Evolutionary conservation across 2,113 vertebrate species (phyloP), one percentile per base, ranked within the genome.

Genomic region (Gila orcuttii): DNA sequence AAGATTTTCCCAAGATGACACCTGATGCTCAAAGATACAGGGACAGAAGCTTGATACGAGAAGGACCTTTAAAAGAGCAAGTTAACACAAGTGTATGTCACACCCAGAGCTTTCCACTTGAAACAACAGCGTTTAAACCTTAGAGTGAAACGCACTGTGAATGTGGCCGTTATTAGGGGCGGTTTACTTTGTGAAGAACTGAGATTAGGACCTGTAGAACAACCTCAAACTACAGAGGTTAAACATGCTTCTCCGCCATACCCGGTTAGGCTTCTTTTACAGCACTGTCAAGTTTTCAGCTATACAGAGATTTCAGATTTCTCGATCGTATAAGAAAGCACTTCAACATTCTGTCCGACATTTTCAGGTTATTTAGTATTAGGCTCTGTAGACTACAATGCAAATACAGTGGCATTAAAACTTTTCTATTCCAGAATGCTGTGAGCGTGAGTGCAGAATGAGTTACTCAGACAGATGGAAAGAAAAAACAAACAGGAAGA

Each of bases 231-330:
- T 31, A 6, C 55, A 75, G 59, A 60, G 4, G 47, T 62, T 82
- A 86, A 91, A 55, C 90, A 90, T 91, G 92, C 89, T 86, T 31
- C 92, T 87, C 90, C 89, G 93, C 91, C n/a, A 91, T 85, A 88
- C 90, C 90, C 85, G 89, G 90, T 88, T 89, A 36, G 86, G 85
- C 90, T 91, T 91, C 91, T 86, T 89, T 84, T 89, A 92, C 93
- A 88, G 89, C 89, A 86, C 90, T 69, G 87, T 90, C 92, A 88
- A 90, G 91, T 93, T 94, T 90, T 83, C 68, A 84, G 73, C 74
- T 83, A 21, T 57, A 73, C 84, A 5, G 73, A 57, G 82, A 83
- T 59, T 83, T 83, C 39, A 88, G 88, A 91, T 91, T 92, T 87
- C 90, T 3, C 12, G 33, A 7, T 64, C n/a, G 21, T 19, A 77